Conservation (phyloP, 2,113 vertebrate genomes). For the Atrichornis clamosus region DNA sequence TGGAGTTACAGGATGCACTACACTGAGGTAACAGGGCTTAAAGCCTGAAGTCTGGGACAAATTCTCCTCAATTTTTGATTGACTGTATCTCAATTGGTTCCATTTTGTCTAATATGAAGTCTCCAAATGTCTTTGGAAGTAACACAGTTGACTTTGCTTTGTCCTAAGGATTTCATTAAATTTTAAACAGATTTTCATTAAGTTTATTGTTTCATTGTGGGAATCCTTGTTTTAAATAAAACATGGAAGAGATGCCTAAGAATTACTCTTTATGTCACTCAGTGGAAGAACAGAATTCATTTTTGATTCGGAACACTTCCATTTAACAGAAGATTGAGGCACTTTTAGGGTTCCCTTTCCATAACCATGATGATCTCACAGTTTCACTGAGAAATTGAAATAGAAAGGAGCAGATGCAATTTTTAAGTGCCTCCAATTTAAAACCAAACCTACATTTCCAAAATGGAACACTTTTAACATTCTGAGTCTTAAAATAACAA, state of each 20-base stretch:
- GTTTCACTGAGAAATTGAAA: not conserved
- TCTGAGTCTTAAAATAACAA: not conserved
- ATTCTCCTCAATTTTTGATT: not conserved
- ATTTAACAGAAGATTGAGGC: not conserved
- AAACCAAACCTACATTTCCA: not conserved
- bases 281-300: not conserved
- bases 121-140: not conserved
- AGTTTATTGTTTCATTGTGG: not conserved
- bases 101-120: not conserved
- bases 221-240: not conserved
- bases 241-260: not conserved
- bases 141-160: not conserved
- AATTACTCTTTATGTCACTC: not conserved
- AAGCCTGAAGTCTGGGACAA: not conserved
- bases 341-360: not conserved
- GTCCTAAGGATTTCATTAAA: not conserved
- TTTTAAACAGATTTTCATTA: not conserved
- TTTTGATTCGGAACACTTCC: not conserved
- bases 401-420: not conserved
- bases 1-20: not conserved
- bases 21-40: not conserved
- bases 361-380: accelerated
- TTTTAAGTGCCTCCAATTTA: not conserved
- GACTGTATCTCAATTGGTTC: not conserved
- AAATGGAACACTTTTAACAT: not conserved